phyloP scores from a whole-genome alignment of 2,113 vertebrate species.

The Dolichallabes microphthalmus region DNA sequence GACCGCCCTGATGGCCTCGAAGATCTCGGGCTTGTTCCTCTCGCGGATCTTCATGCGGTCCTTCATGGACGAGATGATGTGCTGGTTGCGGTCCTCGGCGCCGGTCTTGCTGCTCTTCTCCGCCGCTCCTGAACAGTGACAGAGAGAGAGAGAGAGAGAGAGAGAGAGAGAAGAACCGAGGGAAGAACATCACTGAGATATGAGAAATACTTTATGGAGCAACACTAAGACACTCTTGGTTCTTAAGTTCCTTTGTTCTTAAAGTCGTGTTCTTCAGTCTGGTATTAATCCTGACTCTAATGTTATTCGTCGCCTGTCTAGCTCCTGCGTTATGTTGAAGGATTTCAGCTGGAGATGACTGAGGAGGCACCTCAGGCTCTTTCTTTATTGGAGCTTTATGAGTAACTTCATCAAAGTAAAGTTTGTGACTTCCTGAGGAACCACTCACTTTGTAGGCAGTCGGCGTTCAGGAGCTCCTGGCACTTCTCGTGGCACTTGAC shows the following conservation, averaged over 20 bases:
- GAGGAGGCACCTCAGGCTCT: not conserved
- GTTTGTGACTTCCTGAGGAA: too few relatives aligned
- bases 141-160: not conserved
- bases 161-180: not conserved
- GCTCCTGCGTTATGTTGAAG: not conserved
- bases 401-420: too few relatives aligned
- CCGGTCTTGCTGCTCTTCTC: slow-evolving; percentile 97
- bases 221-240: not conserved
- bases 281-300: not conserved
- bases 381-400: too few relatives aligned
- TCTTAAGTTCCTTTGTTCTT: not conserved
- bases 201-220: too few relatives aligned
- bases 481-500: slow-evolving; percentile 99
- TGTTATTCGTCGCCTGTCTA: not conserved
- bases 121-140: slow-evolving; percentile 80
- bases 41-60: slow-evolving; percentile 98
- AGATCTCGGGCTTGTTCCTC: slow-evolving; percentile 96
- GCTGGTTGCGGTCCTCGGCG: slow-evolving; percentile 91
- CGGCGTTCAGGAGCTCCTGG: slow-evolving; percentile 94
- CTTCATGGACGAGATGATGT: slow-evolving; percentile 98
- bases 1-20: slow-evolving; percentile 87
- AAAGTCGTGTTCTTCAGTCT: not conserved
- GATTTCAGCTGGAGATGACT: not conserved
- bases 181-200: not conserved
- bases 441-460: slow-evolving; percentile 93